A percentile compares a stretch with the other conserved stretches of the same genome.
These are phyloP conservation scores for Cephalopachus bancanus DNA, from an alignment of 2,797 vertebrate species.

Conservation along the genomic window DNA sequence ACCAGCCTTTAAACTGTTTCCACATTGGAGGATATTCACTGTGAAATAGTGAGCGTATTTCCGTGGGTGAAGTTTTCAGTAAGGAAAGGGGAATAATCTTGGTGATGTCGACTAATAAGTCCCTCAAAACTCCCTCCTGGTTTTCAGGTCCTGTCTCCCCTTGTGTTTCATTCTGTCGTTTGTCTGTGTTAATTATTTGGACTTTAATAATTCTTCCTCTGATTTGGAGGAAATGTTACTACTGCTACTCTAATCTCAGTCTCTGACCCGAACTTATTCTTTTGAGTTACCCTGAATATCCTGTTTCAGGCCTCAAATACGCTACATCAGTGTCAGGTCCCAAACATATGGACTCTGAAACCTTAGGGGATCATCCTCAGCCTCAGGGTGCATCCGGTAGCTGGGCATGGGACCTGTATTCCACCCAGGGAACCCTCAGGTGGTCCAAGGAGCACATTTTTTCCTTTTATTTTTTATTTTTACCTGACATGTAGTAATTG, in stretches of 20 bases:
- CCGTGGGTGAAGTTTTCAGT: background rate
- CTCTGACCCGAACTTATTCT: conserved; percentile 60
- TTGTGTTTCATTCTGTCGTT: conserved; percentile 62
- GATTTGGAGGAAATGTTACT: conserved; percentile 65
- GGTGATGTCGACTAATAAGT: background rate
- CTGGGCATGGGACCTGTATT: too few species aligned
- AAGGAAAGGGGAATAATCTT: background rate
- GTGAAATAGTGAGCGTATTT: background rate
- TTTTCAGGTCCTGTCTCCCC: background rate
- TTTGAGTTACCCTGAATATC: background rate
- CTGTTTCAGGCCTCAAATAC: background rate
- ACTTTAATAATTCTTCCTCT: conserved; percentile 73
- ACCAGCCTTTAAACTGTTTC: background rate
- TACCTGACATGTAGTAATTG: background rate
- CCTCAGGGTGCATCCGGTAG: background rate
- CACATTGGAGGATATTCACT: background rate
- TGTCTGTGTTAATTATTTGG: conserved; percentile 70
- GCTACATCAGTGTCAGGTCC: background rate
- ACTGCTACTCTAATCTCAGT: conserved; percentile 33
- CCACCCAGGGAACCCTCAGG: background rate
- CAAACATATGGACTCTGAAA: background rate
- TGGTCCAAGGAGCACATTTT: background rate
- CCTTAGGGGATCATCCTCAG: background rate
- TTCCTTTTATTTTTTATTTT: background rate
- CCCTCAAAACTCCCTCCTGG: background rate